Evolutionary conservation across 2,797 vertebrate species (phyloP).

Genomic region (Spizella passerina): DNA sequence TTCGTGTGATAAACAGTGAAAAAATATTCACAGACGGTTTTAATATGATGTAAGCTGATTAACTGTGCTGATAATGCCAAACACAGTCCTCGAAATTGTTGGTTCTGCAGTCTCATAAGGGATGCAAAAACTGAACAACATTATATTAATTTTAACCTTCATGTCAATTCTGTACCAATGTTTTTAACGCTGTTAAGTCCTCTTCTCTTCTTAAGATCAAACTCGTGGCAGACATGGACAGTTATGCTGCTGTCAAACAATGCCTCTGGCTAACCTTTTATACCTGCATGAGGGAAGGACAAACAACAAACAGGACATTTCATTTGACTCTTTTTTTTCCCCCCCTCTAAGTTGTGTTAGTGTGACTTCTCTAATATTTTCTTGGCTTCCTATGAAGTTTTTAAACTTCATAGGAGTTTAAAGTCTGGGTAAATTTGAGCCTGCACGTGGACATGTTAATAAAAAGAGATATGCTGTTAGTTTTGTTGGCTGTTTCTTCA

Average conservation of each 20-base stretch:
- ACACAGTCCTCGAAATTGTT: fast-evolving
- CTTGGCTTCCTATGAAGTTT: not conserved
- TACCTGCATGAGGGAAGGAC: not conserved
- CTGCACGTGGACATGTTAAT: not conserved
- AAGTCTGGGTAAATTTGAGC: not conserved
- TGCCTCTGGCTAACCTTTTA: not conserved
- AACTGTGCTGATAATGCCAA: not conserved
- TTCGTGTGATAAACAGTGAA: not conserved
- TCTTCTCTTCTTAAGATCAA: not conserved
- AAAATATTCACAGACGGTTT: not conserved
- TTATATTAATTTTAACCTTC: not conserved
- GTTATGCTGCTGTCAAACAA: not conserved
- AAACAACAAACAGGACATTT: not conserved
- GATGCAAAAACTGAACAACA: not conserved
- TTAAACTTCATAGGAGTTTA: not conserved
- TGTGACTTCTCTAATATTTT: not conserved
- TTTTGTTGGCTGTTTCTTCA: not conserved
- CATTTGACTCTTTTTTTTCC: not conserved
- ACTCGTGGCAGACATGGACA: not conserved
- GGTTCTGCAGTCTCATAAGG: not conserved
- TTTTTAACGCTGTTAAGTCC: not conserved
- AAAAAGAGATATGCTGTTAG: not conserved
- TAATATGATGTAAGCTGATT: not conserved
- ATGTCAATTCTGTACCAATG: not conserved
- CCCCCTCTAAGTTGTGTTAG: not conserved